phyloP scores from a whole-genome alignment of 1,140 invertebrate species.

The Sarcophaga bullata region DNA sequence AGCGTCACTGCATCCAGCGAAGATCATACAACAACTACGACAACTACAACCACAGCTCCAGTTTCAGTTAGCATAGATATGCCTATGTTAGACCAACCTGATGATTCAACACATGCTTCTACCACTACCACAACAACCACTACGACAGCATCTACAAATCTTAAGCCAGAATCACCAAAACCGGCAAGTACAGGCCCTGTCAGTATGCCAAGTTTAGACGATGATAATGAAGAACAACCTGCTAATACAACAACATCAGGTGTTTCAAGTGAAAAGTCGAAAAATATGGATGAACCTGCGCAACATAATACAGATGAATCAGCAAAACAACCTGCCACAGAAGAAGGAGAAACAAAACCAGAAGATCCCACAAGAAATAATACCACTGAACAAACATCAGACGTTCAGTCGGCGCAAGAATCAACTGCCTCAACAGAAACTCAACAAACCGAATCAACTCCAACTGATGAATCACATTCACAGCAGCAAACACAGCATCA shows the following conservation, averaged over 20 bases:
- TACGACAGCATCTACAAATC: neutral
- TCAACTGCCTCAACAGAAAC: neutral
- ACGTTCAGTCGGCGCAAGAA: neutral
- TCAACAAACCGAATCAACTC: constrained; percentile 42
- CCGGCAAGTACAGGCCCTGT: constrained; percentile 53
- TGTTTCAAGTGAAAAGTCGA: neutral
- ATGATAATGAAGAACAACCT: constrained; percentile 53
- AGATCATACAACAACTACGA: constrained; percentile 49
- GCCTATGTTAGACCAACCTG: constrained; percentile 62
- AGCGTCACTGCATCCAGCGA: constrained; percentile 5
- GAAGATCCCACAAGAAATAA: constrained; percentile 18
- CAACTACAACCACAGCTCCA: constrained; percentile 55
- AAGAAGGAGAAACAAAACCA: neutral
- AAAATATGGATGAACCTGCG: neutral
- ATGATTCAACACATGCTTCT: constrained; percentile 48
- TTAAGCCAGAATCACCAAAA: constrained; percentile 41
- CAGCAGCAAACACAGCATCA: constrained; percentile 4
- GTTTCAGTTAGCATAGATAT: constrained; percentile 64
- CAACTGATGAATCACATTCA: constrained; percentile 45
- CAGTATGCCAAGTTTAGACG: constrained; percentile 64
- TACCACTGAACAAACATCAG: neutral
- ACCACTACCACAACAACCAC: constrained; percentile 4
- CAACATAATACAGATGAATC: constrained; percentile 16
- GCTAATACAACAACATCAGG: constrained; percentile 5
- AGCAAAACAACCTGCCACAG: constrained; percentile 44